phyloP scores from a whole-genome alignment of 1,140 invertebrate genomes.

The Xylocopa sonorina region DNA sequence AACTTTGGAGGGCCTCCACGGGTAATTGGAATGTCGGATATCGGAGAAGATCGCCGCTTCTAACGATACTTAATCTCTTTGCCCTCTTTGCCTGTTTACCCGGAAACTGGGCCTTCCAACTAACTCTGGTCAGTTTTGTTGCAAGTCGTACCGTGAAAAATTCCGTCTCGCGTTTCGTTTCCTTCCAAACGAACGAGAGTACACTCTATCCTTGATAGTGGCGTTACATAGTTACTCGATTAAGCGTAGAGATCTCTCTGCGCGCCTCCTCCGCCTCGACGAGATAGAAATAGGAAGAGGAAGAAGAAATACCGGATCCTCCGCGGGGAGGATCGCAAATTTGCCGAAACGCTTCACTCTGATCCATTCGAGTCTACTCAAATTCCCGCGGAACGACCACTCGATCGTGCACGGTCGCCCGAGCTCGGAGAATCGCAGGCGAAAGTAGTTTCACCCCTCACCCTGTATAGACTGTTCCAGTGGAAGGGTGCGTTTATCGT shows the following conservation, averaged over 20 bases:
- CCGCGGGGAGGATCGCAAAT: constrained; percentile 4
- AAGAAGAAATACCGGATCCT: not conserved
- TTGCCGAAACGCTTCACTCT: constrained; percentile 3
- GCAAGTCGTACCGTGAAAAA: too few species aligned
- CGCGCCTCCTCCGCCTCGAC: too few species aligned
- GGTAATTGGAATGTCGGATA: constrained; percentile 42
- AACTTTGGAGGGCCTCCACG: constrained; percentile 18
- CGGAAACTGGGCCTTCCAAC: not conserved
- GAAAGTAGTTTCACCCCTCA: constrained; percentile 8
- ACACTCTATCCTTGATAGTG: too few species aligned
- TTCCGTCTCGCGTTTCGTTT: too few species aligned
- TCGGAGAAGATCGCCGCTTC: not conserved
- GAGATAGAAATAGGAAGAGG: not conserved
- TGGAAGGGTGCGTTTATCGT: constrained; percentile 58
- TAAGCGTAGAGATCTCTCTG: too few species aligned
- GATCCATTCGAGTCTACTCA: constrained; percentile 12
- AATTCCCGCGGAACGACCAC: constrained; percentile 50
- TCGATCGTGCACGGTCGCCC: constrained; percentile 19
- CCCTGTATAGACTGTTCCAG: not conserved
- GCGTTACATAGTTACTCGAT: too few species aligned
- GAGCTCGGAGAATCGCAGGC: constrained; percentile 23
- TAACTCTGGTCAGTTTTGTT: too few species aligned
- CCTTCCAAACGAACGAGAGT: too few species aligned
- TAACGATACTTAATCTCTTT: constrained; percentile 31
- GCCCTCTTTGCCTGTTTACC: not conserved